Evolutionary conservation across 2,888 invertebrate species (phyloP).

Genomic region (Synergus itoensis): DNA sequence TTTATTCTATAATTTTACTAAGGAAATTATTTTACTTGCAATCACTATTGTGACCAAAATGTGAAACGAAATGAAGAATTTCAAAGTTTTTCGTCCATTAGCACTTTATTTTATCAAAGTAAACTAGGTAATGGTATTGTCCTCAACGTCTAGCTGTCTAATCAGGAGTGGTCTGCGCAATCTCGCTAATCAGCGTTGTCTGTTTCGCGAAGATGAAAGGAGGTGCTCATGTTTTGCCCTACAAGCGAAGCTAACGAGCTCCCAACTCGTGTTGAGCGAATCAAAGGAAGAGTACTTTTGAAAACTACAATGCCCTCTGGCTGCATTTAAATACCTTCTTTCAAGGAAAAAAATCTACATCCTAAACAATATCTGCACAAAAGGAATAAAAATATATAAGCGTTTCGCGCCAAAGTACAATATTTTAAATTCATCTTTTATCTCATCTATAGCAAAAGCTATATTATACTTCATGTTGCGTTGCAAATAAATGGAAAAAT

Average conservation of each 20-base stretch:
- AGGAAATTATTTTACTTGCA: too few relatives aligned
- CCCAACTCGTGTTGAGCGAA: not conserved
- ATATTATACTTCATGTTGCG: too few relatives aligned
- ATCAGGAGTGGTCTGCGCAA: not conserved
- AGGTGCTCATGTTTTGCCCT: conserved; percentile 45
- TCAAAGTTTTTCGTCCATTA: not conserved
- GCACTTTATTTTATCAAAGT: not conserved
- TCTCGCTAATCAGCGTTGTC: conserved; percentile 38
- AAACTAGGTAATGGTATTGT: not conserved
- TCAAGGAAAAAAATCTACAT: not conserved
- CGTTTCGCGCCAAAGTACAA: too few relatives aligned
- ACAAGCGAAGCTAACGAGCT: conserved; percentile 46
- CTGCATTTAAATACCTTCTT: not conserved
- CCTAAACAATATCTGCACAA: too few relatives aligned
- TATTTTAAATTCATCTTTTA: too few relatives aligned
- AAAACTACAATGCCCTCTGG: not conserved
- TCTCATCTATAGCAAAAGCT: too few relatives aligned
- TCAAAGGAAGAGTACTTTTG: conserved; percentile 6
- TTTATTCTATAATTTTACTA: too few relatives aligned
- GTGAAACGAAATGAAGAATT: not conserved
- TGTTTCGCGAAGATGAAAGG: conserved; percentile 47
- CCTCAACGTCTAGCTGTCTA: not conserved
- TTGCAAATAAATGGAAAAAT: too few relatives aligned
- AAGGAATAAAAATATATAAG: too few relatives aligned
- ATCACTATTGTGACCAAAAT: too few relatives aligned